Evolutionary conservation across 1,140 invertebrate genomes (phyloP), one percentile per base, ranked within the genome.

Genomic region (Drosophila bifasciata): DNA sequence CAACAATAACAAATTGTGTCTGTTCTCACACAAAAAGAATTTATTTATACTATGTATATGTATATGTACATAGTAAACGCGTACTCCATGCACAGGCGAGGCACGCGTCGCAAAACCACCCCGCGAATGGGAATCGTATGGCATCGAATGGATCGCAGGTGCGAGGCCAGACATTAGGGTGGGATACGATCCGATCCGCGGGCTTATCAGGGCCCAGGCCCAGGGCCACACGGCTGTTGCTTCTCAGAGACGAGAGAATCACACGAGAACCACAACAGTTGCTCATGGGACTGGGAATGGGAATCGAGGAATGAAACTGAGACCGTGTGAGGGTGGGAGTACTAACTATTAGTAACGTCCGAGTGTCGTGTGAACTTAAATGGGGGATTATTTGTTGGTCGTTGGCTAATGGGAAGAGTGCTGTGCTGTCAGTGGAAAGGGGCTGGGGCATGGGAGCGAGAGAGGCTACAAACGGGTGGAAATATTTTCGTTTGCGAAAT

Each of bases 221-320:
- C 23, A 1, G 1, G 23, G 23, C 23, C 32, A 36, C 32, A 36
- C 32, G 32, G 46, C 78, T 63, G 72, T 63, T 57, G 79, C 76
- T 84, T 84, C 81, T 55, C 71, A 84, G 64, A 51, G 40, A 21
- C 25, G 15, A 15, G 56, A 74, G 66, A 81, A 85, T 86, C 81
- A 86, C 81, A 86, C 81, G 81, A 86, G 81, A 86, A 86, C 74
- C 50, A 48, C 45, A 44, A 46, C 81, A 86, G 74, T 78, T 86
- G 80, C 48, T 60, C 50, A 50, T 63, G 79, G 40, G 43, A 61
- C 49, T 64, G 73, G 19, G 44, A 36, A 36, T 39, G 49, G 56
- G 49, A 9, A 19, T 28, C 41, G 25, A 28, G 40, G 28, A 41
- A 28, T 36, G 32, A 36, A 36, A 36, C 32, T 36, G 40, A 51